These are phyloP conservation scores for Ascaphus truei DNA, from an alignment of 2,113 vertebrate genomes.

Conservation along the genomic window DNA sequence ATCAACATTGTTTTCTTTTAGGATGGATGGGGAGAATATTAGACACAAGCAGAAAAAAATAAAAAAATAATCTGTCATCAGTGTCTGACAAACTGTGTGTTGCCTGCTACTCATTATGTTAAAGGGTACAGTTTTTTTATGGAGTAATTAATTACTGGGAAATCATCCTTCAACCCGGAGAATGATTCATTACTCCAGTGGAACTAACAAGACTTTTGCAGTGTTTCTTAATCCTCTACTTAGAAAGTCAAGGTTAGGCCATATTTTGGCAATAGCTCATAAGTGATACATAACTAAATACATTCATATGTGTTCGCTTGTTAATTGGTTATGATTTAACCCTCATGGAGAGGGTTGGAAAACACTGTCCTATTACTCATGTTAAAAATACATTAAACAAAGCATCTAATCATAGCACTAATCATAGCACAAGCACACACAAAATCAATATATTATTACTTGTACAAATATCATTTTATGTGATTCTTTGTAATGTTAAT, in stretches of 20 bases:
- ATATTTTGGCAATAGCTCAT: no score
- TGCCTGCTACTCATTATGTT: conserved; percentile 32
- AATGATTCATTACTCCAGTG: conserved; percentile 21
- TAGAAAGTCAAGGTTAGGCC: not conserved
- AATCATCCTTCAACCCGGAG: conserved; percentile 5
- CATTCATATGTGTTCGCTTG: no score
- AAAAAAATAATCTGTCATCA: conserved; percentile 11
- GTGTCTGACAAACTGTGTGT: conserved; percentile 1
- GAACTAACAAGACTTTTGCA: not conserved
- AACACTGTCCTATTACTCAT: no score
- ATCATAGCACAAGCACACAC: no score
- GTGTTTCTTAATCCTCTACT: not conserved
- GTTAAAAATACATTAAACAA: no score
- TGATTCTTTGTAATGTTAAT: no score
- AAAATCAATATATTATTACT: no score
- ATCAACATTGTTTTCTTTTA: conserved; percentile 1
- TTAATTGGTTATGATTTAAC: no score
- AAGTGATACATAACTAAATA: no score
- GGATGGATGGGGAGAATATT: not conserved
- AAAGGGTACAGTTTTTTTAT: conserved; percentile 9
- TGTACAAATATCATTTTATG: no score
- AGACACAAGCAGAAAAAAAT: not conserved
- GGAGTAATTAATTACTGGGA: conserved; percentile 18
- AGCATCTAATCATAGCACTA: no score
- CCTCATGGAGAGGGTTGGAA: no score